Conservation (phyloP, 2,113 vertebrate genomes). For the Nestor notabilis region DNA sequence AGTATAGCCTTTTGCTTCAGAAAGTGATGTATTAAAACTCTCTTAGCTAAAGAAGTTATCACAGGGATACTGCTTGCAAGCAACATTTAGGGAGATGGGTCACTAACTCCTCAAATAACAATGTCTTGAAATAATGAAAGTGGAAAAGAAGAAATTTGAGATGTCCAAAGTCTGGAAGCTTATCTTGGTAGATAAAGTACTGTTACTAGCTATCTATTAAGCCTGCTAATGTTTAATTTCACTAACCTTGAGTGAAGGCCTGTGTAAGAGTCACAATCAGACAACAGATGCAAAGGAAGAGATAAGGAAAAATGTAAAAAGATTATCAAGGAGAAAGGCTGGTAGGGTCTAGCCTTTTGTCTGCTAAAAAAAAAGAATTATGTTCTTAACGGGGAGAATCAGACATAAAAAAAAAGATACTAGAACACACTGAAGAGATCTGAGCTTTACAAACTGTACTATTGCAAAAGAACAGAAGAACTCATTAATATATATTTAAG, state of each 20-base stretch:
- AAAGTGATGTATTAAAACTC: not conserved
- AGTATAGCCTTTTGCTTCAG: not conserved
- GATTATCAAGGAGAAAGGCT: conserved; percentile 70
- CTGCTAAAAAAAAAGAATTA: conserved; percentile 37
- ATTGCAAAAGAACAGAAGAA: not conserved
- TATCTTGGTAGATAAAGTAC: conserved; percentile 68
- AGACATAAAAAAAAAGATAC: conserved; percentile 61
- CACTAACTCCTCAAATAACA: not conserved
- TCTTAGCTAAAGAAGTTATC: not conserved
- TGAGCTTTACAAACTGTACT: not conserved
- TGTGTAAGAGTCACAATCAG: conserved; percentile 70
- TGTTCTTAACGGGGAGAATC: conserved; percentile 25
- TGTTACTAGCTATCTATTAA: conserved; percentile 67
- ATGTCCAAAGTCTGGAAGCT: conserved; percentile 56
- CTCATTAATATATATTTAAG: conserved; percentile 9
- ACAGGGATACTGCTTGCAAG: not conserved
- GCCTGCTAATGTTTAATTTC: conserved; percentile 74
- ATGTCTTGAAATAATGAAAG: conserved; percentile 40
- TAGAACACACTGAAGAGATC: conserved; percentile 20
- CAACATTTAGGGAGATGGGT: not conserved
- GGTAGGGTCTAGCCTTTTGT: conserved; percentile 53
- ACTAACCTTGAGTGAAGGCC: conserved; percentile 75
- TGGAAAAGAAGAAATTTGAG: conserved; percentile 59
- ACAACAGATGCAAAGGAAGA: conserved; percentile 62
- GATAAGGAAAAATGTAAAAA: conserved; percentile 74